These are phyloP conservation scores for Dolichopus griseipennis DNA, from an alignment of 2,888 invertebrate genomes.

Conservation along the genomic window DNA sequence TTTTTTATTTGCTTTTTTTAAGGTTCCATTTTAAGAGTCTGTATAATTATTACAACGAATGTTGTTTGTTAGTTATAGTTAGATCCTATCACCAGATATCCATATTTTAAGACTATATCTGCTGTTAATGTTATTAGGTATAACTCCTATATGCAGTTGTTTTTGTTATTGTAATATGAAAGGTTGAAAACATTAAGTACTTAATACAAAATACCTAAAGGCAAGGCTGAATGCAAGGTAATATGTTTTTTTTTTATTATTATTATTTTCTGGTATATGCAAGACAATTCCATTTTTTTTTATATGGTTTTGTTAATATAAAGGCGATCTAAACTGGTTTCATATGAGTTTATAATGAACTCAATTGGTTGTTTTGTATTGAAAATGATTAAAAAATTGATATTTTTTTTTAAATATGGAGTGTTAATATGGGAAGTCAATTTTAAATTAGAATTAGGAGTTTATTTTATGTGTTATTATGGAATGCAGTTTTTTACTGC, in stretches of 20 bases:
- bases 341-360: no score
- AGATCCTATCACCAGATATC: neutral
- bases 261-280: neutral
- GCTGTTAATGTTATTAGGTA: no score
- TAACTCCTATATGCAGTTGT: neutral
- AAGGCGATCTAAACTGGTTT: no score
- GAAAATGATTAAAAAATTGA: no score
- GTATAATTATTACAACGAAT: neutral
- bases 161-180: neutral
- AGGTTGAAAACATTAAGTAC: neutral
- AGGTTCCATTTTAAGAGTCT: neutral
- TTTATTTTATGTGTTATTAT: no score
- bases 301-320: no score
- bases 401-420: no score
- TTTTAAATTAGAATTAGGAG: no score
- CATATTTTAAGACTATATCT: neutral
- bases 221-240: conserved; percentile 21
- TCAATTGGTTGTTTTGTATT: no score
- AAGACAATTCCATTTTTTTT: no score
- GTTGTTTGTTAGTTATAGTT: neutral
- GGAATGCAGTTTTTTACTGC: no score
- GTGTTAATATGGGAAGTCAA: no score
- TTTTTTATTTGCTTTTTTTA: neutral
- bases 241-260: conserved; percentile 7
- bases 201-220: conserved; percentile 12